phyloP scores from a whole-genome alignment of 2,888 invertebrate species.

The Cataglyphis rosenhaueri region DNA sequence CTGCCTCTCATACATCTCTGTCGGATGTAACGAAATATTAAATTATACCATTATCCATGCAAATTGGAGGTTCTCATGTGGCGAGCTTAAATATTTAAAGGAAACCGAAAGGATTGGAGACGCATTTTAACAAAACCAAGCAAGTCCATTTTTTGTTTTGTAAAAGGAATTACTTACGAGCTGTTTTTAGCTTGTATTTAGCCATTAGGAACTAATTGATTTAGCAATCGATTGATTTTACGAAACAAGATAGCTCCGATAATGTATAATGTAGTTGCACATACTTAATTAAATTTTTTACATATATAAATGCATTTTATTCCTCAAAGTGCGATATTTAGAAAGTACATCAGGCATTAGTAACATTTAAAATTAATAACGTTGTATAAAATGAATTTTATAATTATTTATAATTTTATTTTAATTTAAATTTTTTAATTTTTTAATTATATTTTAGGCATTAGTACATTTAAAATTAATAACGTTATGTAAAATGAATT shows the following conservation, averaged over 20 bases:
- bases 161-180: not conserved
- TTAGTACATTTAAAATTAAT: too few relatives aligned
- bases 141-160: not conserved
- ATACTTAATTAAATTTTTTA: not conserved
- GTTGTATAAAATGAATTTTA: too few relatives aligned
- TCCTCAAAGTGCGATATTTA: too few relatives aligned
- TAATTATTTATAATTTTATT: too few relatives aligned
- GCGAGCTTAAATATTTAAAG: slow-evolving; percentile 7
- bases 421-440: too few relatives aligned
- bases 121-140: not conserved
- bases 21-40: slow-evolving; percentile 48
- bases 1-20: not conserved
- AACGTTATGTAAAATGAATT: not conserved
- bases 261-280: not conserved
- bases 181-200: not conserved
- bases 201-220: not conserved
- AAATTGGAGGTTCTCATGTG: slow-evolving; percentile 54
- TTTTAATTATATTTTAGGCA: too few relatives aligned
- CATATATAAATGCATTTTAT: too few relatives aligned
- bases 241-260: not conserved
- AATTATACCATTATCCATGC: slow-evolving; percentile 61
- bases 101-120: not conserved
- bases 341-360: too few relatives aligned
- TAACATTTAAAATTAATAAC: too few relatives aligned
- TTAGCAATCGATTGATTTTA: not conserved